Evolutionary conservation across 2,113 vertebrate genomes (phyloP), one percentile per base, ranked within the genome.

Genomic region (Prunella fulvescens): DNA sequence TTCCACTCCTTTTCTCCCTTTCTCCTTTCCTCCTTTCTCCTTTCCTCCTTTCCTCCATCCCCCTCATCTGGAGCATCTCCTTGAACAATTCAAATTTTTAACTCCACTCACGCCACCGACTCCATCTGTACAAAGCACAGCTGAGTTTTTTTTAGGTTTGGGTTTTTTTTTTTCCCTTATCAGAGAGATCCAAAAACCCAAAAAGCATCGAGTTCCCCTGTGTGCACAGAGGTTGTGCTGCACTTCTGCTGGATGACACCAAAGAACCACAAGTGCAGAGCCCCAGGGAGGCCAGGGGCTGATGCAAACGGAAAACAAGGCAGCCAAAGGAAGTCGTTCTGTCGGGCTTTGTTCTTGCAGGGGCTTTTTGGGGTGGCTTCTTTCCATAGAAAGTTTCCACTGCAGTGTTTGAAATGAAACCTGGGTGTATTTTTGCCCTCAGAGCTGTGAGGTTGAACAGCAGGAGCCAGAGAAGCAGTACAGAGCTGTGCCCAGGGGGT

Each of bases 331-430:
- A 97, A 97, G 92, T 81, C 25, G 88, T 74, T 79, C 72, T 91
- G 53, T 31, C 33, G 78, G 82, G 54, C 94, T 97, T 96, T 97
- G 96, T 91, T 93, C 96, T 94, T 48, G 60, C 95, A 25, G 96
- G 97, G 96, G 95, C 58, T 83, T 92, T 95, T 96, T 57, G 64
- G 84, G 95, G 92, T 74, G 82, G 82, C 94, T 94, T 95, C 94
- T 97, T 97, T 97, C 97, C 97, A 98, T 83, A 95, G 71, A 86
- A 94, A 97, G 96, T 98, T 98, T 98, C 97, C 97, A 97, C 93
- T 96, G 70, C 97, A 97, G 97, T 85, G 95, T 70, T 92, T 94
- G 92, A 95, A 93, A 95, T 92, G 71, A 95, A 81, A 85, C 91
- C 37, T 3, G 47, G 7, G 67, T 25, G 11, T 69, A 56, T 88